phyloP scores from a whole-genome alignment of 2,113 vertebrate species.

The Rhea americana region DNA sequence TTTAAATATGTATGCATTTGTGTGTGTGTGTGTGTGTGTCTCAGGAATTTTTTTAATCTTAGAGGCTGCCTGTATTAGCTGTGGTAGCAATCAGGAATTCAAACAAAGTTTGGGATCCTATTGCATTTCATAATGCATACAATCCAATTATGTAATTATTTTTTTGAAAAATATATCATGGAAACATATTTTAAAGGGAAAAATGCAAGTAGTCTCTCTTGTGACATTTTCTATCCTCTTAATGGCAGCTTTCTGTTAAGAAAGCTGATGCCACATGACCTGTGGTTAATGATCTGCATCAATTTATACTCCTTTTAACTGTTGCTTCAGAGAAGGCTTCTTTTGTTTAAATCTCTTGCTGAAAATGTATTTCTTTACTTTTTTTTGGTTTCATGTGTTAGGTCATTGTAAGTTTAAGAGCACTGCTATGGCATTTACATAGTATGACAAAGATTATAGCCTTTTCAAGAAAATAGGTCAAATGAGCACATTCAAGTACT shows the following conservation, averaged over 20 bases:
- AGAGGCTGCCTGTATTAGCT: neutral
- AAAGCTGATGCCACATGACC: neutral
- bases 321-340: neutral
- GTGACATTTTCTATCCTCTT: constrained; percentile 3
- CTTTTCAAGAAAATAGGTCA: constrained; percentile 36
- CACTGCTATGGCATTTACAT: constrained; percentile 16
- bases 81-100: neutral
- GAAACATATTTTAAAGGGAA: constrained; percentile 1
- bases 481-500: constrained; percentile 14
- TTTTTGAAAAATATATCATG: neutral
- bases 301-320: constrained; percentile 3
- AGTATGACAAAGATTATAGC: constrained; percentile 32
- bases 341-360: neutral
- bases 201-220: constrained; percentile 8
- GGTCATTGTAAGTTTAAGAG: neutral
- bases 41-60: constrained; percentile 10
- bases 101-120: neutral
- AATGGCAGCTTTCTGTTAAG: constrained; percentile 17
- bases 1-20: neutral
- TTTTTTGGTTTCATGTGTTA: neutral
- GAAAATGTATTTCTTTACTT: neutral
- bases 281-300: neutral
- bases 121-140: neutral
- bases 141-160: constrained; percentile 44
- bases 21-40: neutral